Percentiles rank a stretch among this genome's conserved stretches.
Conservation (phyloP, 2,113 vertebrate genomes). For the Grus americana region DNA sequence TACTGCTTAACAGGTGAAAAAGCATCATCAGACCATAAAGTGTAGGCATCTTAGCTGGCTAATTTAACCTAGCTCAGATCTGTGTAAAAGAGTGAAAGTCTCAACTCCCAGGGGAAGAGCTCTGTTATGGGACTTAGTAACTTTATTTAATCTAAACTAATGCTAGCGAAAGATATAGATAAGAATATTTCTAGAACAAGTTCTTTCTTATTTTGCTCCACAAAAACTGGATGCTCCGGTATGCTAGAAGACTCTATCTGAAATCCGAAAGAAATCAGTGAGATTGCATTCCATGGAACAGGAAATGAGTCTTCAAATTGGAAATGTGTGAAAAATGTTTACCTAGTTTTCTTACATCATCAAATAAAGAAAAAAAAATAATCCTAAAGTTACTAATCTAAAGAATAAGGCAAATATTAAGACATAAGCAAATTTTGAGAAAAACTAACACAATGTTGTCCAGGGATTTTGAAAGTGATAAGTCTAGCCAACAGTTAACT, state of each 20-base stretch:
- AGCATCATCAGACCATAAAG: not conserved
- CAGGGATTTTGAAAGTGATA: not conserved
- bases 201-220: not conserved
- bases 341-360: not conserved
- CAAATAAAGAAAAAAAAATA: not conserved
- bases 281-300: not conserved
- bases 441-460: not conserved
- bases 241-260: not conserved
- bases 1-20: not conserved
- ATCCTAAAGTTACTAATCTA: not conserved
- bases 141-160: not conserved
- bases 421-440: not conserved
- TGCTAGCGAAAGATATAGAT: not conserved
- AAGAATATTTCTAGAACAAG: not conserved
- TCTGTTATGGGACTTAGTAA: not conserved
- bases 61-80: not conserved
- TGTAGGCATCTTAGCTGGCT: not conserved
- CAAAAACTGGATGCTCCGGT: not conserved
- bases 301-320: not conserved
- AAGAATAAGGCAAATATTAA: not conserved
- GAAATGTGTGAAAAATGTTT: not conserved
- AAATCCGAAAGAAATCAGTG: not conserved
- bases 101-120: not conserved
- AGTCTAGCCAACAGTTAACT: not conserved
- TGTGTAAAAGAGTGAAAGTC: not conserved